Base-by-base conservation (phyloP, 2,797 vertebrate species). In the Sarcoramphus papa region DNA sequence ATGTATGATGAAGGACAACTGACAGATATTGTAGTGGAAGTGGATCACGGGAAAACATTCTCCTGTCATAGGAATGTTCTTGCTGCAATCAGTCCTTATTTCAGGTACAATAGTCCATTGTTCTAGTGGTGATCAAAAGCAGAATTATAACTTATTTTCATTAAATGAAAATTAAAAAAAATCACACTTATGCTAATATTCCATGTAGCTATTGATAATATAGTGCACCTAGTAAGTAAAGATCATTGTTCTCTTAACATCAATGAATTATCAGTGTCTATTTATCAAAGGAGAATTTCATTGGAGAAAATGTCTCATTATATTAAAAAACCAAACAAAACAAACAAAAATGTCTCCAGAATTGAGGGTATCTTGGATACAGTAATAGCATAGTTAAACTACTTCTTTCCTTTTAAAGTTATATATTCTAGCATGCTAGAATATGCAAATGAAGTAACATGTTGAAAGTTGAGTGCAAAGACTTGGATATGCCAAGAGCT, bases 81-180 rank as follows among this genome's bases (percentile, higher is more conserved):
- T 96, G 99, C 99, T 96, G 99, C 99, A 95, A 99, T 99, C 98
- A 99, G 99, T 97, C 99, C 99, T 93, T 99, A 99, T 93, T 99
- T 99, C 99, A 99, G 99, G 99, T 99, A 98, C 27, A 92, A 0
- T 45, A 7, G 1, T 21, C 59, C 11, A 0, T 86, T 91, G 28
- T 73, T 83, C 50, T 87, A 50, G 57, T 65, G 50, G 25, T 27
- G 33, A 45, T 45, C 25, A 48, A 92, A 57, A 82, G 48, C 47
- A 67, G 45, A 59, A 68, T 21, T 47, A 28, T 35, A 70, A 31
- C 9, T 65, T 51, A 18, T 8, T 87, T 72, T 50, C 7, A 10
- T 62, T 69, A 15, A 54, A n/a, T 31, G 5, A 28, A 64, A 78
- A 51, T 28, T 43, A 4, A n/a, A 45, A 51, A 27, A 40, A 31